These are phyloP conservation scores for Cancer borealis DNA, from an alignment of 2,888 invertebrate species.

Conservation along the genomic window DNA sequence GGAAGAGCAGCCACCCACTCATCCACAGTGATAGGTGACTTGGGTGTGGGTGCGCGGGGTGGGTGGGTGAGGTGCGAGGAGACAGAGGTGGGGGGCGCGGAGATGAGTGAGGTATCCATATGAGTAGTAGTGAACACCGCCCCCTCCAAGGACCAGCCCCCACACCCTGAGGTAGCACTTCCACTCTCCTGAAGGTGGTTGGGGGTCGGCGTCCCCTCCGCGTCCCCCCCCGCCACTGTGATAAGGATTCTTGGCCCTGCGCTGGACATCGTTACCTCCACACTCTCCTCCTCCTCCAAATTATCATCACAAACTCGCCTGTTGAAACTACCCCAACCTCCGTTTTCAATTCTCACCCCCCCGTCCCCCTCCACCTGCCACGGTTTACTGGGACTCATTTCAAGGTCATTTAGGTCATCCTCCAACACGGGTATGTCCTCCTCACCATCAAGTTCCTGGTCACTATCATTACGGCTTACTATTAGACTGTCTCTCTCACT, in stretches of 20 bases:
- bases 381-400: background rate
- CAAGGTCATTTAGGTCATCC: background rate
- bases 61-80: constrained; percentile 54
- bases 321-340: background rate
- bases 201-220: background rate
- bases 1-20: constrained; percentile 73
- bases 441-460: constrained; percentile 23
- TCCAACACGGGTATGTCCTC: background rate
- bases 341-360: background rate
- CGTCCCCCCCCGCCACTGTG: constrained; percentile 48
- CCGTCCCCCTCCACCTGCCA: background rate
- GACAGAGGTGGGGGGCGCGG: constrained; percentile 46
- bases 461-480: constrained; percentile 43
- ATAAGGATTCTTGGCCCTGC: constrained; percentile 60
- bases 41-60: constrained; percentile 67
- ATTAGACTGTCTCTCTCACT: constrained; percentile 31
- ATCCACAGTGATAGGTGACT: constrained; percentile 72
- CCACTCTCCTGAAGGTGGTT: constrained; percentile 58
- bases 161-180: constrained; percentile 49
- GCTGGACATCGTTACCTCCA: background rate
- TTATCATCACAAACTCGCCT: background rate
- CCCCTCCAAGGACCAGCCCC: constrained; percentile 47
- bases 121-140: background rate
- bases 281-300: constrained; percentile 45
- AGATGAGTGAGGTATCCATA: background rate